A percentile compares a stretch with the other conserved stretches of the same genome.
Evolutionary conservation across 1,140 invertebrate genomes (phyloP).

Genomic region (Zaprionus vittiger): DNA sequence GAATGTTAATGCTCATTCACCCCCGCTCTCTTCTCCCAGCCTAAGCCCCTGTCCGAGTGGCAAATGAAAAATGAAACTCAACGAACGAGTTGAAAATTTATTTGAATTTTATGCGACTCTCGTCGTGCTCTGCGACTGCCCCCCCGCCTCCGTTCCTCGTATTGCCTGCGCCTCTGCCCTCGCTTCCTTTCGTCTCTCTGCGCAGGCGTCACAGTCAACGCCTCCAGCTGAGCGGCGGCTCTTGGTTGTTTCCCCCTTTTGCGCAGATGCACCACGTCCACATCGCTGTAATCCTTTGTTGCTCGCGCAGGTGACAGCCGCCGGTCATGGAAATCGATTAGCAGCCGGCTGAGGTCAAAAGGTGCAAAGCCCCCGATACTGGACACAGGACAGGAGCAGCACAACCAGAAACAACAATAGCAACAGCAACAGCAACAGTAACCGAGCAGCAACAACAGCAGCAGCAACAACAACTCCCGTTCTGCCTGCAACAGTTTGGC

Average conservation of each 20-base stretch:
- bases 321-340: constrained; percentile 57
- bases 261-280: constrained; percentile 38
- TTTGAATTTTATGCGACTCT: constrained; percentile 79
- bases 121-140: not conserved
- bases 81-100: constrained; percentile 79
- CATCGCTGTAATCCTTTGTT: constrained; percentile 55
- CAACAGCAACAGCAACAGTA: constrained; percentile 9
- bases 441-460: not conserved
- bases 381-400: constrained; percentile 6
- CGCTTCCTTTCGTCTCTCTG: constrained; percentile 6
- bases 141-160: not conserved
- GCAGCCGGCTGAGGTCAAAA: constrained; percentile 37
- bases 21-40: constrained; percentile 43
- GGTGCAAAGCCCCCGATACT: constrained; percentile 19
- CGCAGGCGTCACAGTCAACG: constrained; percentile 50
- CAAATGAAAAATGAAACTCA: constrained; percentile 75
- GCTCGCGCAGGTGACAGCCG: constrained; percentile 58
- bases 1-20: constrained; percentile 58
- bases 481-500: constrained; percentile 24
- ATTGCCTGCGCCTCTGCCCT: not conserved
- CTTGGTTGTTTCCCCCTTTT: constrained; percentile 24
- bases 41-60: constrained; percentile 29
- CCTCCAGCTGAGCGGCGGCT: constrained; percentile 26
- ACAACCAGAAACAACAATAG: not conserved
- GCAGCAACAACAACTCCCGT: not conserved